Percentiles rank a stretch among this genome's conserved stretches.
Evolutionary conservation across 2,113 vertebrate species (phyloP).

Genomic region (Siniperca chuatsi): DNA sequence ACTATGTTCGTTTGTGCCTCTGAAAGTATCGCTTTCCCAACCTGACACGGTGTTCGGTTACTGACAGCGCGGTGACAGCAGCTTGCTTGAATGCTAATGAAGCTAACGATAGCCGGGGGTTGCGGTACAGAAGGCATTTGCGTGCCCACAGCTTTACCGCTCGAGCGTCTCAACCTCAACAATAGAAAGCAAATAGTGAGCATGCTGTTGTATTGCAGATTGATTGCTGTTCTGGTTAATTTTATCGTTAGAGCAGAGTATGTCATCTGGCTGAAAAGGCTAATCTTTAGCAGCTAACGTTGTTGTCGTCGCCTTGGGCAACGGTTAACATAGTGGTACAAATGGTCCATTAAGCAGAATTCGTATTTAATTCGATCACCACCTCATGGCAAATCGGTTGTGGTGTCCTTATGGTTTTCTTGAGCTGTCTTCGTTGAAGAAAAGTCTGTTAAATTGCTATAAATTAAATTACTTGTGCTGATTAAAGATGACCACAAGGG

Average conservation of each 20-base stretch:
- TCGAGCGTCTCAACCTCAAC: background rate
- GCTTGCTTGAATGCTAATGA: slow-evolving; percentile 22
- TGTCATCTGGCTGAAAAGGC: background rate
- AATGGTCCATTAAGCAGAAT: accelerated
- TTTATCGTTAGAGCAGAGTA: background rate
- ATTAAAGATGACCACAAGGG: slow-evolving; percentile 35
- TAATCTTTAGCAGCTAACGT: background rate
- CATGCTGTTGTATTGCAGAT: too few relatives aligned
- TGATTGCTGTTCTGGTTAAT: accelerated
- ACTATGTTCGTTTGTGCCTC: background rate
- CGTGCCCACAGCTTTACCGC: background rate
- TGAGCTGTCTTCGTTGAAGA: background rate
- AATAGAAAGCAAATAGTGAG: too few relatives aligned
- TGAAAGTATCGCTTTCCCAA: accelerated
- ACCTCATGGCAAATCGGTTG: background rate
- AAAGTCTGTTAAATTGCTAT: background rate
- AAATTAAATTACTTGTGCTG: background rate
- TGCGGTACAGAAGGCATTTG: background rate
- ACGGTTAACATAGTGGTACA: background rate
- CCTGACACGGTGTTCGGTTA: background rate
- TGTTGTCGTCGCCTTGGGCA: background rate
- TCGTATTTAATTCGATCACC: background rate
- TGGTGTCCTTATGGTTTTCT: background rate
- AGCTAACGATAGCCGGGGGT: slow-evolving; percentile 49
- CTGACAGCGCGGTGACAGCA: background rate